These are phyloP conservation scores for Xestia rhomboidea DNA, from an alignment of 2,888 invertebrate genomes.

Conservation along the genomic window DNA sequence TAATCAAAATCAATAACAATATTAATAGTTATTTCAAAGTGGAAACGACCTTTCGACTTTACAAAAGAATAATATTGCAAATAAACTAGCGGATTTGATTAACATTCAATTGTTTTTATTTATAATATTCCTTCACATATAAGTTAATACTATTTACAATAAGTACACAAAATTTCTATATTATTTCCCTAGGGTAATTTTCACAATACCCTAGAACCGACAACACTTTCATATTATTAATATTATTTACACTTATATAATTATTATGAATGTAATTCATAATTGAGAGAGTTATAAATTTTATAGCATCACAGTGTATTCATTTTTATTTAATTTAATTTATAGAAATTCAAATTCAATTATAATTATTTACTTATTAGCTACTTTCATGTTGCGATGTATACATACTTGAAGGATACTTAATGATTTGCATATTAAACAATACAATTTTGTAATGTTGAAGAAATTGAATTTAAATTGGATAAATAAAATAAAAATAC, in stretches of 20 bases:
- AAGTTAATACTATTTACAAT: slow-evolving; percentile 69
- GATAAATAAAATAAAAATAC: not conserved
- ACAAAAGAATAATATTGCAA: slow-evolving; percentile 46
- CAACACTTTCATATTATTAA: slow-evolving; percentile 58
- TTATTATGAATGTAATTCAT: slow-evolving; percentile 68
- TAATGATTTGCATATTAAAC: not conserved
- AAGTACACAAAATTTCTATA: slow-evolving; percentile 71
- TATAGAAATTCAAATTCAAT: slow-evolving; percentile 61
- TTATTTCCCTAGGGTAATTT: slow-evolving; percentile 69
- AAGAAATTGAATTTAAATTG: not conserved
- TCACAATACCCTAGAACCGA: slow-evolving; percentile 64
- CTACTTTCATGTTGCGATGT: slow-evolving; percentile 56
- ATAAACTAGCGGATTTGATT: slow-evolving; percentile 51
- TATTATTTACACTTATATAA: slow-evolving; percentile 67
- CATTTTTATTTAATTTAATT: slow-evolving; percentile 71
- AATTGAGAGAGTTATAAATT: slow-evolving; percentile 72
- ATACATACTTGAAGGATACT: slow-evolving; percentile 24
- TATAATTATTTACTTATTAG: slow-evolving; percentile 51
- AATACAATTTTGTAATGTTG: not conserved
- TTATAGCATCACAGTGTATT: slow-evolving; percentile 90
- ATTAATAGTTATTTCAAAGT: not conserved
- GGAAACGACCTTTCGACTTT: slow-evolving; percentile 34
- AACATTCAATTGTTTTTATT: slow-evolving; percentile 61
- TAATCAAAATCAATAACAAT: slow-evolving; percentile 2
- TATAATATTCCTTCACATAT: slow-evolving; percentile 54